phyloP scores from a whole-genome alignment of 2,797 vertebrate genomes.

The Aselliscus stoliczkanus region DNA sequence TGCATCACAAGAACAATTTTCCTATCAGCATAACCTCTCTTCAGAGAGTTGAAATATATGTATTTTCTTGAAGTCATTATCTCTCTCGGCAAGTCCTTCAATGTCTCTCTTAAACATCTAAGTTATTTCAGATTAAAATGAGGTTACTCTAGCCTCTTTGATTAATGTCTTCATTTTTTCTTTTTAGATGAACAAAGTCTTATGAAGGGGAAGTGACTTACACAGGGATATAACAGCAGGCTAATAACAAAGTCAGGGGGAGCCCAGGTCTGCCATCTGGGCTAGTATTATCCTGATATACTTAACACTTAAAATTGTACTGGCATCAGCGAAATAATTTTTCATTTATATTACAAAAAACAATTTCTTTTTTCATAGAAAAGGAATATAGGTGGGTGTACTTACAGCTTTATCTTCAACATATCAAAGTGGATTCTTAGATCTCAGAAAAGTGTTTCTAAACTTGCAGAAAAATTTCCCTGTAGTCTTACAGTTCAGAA shows the following conservation, averaged over 20 bases:
- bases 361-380: not conserved
- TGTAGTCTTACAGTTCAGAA: not conserved
- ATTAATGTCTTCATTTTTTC: not conserved
- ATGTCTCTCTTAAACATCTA: not conserved
- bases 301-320: not conserved
- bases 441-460: not conserved
- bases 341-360: not conserved
- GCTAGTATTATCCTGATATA: not conserved
- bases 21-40: not conserved
- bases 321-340: not conserved
- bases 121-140: conserved; percentile 38
- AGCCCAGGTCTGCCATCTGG: not conserved
- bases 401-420: not conserved
- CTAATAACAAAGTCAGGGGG: not conserved
- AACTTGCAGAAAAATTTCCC: not conserved
- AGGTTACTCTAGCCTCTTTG: not conserved
- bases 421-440: not conserved
- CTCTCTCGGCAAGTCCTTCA: not conserved
- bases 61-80: not conserved
- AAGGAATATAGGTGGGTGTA: not conserved
- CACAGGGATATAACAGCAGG: not conserved
- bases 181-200: not conserved
- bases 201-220: not conserved
- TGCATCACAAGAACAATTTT: not conserved
- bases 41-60: not conserved